Conservation (phyloP, 2,888 invertebrate genomes). For the Anaspis maculata region DNA sequence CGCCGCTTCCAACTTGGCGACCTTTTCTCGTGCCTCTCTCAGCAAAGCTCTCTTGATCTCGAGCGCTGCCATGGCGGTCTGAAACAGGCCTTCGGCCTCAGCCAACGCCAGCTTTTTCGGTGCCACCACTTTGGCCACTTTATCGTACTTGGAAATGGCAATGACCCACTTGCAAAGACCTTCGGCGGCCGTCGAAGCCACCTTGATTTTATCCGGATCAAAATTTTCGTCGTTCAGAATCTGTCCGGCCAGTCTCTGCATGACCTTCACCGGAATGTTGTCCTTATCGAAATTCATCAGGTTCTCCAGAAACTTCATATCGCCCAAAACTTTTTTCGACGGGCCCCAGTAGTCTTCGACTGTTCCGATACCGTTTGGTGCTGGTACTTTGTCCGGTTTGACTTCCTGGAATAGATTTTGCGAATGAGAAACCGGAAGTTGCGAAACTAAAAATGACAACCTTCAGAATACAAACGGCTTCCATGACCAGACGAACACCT, state of each 20-base stretch:
- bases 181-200: conserved; percentile 84
- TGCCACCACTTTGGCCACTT: conserved; percentile 83
- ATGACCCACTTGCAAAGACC: conserved; percentile 92
- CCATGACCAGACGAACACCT: conserved; percentile 86
- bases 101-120: conserved; percentile 89
- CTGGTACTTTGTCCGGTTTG: conserved; percentile 81
- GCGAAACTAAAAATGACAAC: no score
- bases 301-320: conserved; percentile 84
- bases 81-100: conserved; percentile 75
- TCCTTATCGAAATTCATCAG: conserved; percentile 88
- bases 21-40: conserved; percentile 58
- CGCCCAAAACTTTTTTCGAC: conserved; percentile 79
- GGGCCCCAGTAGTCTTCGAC: conserved; percentile 91
- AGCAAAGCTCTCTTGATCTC: conserved; percentile 71
- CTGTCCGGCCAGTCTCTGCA: conserved; percentile 74
- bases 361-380: conserved; percentile 74
- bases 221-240: conserved; percentile 80
- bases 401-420: conserved; percentile 61
- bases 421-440: no score
- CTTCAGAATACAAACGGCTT: conserved; percentile 89
- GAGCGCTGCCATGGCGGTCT: conserved; percentile 64
- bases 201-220: conserved; percentile 82
- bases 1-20: conserved; percentile 62
- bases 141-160: conserved; percentile 91
- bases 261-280: conserved; percentile 75